Conservation (phyloP, 2,113 vertebrate species). For the Aix galericulata region DNA sequence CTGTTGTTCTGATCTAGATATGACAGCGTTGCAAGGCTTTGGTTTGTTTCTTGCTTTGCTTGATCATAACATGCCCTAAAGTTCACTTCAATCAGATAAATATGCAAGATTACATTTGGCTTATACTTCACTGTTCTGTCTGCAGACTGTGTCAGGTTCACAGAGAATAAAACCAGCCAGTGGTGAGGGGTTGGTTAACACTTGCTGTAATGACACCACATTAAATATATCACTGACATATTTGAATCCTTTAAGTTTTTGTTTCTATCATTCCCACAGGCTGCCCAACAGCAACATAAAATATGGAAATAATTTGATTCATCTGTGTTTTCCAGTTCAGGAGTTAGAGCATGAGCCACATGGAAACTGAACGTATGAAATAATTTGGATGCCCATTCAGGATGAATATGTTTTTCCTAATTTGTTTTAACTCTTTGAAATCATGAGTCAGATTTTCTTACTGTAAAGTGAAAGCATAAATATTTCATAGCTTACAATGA, state of each 20-base stretch:
- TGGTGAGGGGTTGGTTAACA: neutral
- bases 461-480: neutral
- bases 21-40: neutral
- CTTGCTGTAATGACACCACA: neutral
- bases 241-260: neutral
- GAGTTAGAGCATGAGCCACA: neutral
- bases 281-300: neutral
- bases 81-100: neutral
- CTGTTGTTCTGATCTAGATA: neutral
- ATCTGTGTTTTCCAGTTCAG: conserved; percentile 1
- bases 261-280: neutral
- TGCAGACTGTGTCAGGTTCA: neutral
- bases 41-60: neutral
- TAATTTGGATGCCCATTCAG: neutral
- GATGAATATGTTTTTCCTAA: neutral
- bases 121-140: neutral
- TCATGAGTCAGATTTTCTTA: neutral
- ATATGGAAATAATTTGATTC: neutral
- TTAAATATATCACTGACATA: neutral
- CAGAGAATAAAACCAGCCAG: neutral
- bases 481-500: neutral
- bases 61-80: neutral
- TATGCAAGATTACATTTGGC: neutral
- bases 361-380: neutral
- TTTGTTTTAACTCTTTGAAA: neutral